Conservation (phyloP, 2,888 invertebrate species). For the Drosophila atroscutellata region DNA sequence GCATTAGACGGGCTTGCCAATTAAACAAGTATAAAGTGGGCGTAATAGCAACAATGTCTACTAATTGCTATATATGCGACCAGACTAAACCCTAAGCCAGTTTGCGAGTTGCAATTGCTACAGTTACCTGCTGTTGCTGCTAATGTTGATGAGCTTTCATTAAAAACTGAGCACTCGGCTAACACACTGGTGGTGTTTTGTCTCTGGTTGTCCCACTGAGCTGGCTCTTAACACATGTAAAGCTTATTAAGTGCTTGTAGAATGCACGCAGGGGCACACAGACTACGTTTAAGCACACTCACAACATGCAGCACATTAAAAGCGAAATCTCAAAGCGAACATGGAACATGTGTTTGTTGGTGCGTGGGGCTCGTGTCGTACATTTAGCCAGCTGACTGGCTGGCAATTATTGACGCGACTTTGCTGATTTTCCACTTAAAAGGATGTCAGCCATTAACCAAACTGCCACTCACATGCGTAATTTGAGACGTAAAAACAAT, state of each 20-base stretch:
- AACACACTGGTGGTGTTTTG: not conserved
- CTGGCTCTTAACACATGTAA: conserved; percentile 54
- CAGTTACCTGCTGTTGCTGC: conserved; percentile 40
- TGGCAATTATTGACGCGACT: conserved; percentile 60
- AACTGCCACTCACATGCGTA: conserved; percentile 54
- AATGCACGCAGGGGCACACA: conserved; percentile 35
- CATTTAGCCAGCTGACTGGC: conserved; percentile 43
- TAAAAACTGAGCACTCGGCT: conserved; percentile 59
- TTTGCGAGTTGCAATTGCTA: conserved; percentile 15
- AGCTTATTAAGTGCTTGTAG: conserved; percentile 60
- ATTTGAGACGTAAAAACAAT: conserved; percentile 53
- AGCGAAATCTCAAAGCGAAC: conserved; percentile 23
- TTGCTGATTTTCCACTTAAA: conserved; percentile 57
- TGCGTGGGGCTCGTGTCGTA: conserved; percentile 15
- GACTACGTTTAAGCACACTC: conserved; percentile 29
- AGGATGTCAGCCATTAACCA: conserved; percentile 63
- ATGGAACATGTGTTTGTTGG: not conserved
- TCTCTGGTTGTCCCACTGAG: conserved; percentile 13
- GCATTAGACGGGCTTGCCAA: conserved; percentile 44
- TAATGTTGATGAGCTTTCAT: conserved; percentile 75
- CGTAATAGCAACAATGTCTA: conserved; percentile 65
- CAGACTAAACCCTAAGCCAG: conserved; percentile 29
- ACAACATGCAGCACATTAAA: conserved; percentile 22
- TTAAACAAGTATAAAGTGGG: conserved; percentile 39
- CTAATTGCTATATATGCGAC: conserved; percentile 63